A percentile compares a stretch with the other conserved stretches of the same genome.
Conservation (phyloP, 2,113 vertebrate genomes). For the Dinomys branickii region DNA sequence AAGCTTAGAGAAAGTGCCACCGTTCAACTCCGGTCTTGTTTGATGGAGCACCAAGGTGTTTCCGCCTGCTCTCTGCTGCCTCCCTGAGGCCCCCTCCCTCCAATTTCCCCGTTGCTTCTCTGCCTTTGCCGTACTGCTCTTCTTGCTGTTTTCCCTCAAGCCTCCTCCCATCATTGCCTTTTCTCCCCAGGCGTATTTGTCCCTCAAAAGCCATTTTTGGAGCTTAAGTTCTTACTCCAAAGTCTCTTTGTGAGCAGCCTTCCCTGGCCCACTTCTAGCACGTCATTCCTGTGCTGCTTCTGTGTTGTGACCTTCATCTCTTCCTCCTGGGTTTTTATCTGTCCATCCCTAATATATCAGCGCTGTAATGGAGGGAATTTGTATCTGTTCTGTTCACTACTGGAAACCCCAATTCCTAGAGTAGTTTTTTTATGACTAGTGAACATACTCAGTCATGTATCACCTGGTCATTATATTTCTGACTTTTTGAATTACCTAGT, state of each 20-base stretch:
- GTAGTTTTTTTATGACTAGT: not conserved
- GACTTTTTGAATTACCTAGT: slow-evolving; percentile 12
- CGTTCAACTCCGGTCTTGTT: not conserved
- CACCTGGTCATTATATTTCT: not conserved
- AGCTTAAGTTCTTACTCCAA: not conserved
- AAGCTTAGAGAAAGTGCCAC: not conserved
- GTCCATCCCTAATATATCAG: not conserved
- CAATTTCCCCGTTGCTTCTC: not conserved
- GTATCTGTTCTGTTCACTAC: not conserved
- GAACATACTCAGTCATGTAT: not conserved
- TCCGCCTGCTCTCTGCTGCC: not conserved
- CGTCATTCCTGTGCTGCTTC: not conserved
- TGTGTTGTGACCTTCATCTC: not conserved
- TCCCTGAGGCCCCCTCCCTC: not conserved
- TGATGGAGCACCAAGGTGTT: not conserved
- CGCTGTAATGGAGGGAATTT: not conserved
- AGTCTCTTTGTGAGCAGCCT: not conserved
- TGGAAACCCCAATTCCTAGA: not conserved
- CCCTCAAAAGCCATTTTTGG: not conserved
- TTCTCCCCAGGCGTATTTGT: not conserved
- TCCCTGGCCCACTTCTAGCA: not conserved
- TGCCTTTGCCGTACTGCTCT: not conserved
- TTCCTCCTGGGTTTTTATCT: not conserved
- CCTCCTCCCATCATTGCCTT: not conserved
- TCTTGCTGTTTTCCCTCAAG: not conserved